phyloP scores from a whole-genome alignment of 2,888 invertebrate genomes.

The Mimas tiliae region DNA sequence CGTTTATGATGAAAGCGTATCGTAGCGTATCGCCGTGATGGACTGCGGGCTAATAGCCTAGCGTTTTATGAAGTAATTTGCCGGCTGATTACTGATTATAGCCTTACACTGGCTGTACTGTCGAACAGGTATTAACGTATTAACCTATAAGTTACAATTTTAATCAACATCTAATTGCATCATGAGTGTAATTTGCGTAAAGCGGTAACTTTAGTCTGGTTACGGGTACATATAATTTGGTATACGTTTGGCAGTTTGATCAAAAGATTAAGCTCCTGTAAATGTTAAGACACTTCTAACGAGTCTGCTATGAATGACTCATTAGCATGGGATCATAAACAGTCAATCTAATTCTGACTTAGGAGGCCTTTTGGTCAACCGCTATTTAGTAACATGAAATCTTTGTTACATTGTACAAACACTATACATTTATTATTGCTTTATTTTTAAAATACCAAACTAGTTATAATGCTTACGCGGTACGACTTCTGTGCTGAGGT shows the following conservation, averaged over 20 bases:
- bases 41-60: background rate
- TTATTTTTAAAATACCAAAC: no score
- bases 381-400: background rate
- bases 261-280: slow-evolving; percentile 17
- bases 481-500: no score
- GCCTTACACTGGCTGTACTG: background rate
- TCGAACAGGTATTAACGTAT: background rate
- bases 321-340: slow-evolving; percentile 72
- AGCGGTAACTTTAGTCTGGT: background rate
- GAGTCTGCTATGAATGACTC: slow-evolving; percentile 66
- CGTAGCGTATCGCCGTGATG: slow-evolving; percentile 31
- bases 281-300: slow-evolving; percentile 72
- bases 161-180: background rate
- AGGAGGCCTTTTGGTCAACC: slow-evolving; percentile 40
- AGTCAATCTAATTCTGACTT: slow-evolving; percentile 44
- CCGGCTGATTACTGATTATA: background rate
- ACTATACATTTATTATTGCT: no score
- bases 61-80: background rate
- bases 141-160: background rate
- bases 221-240: background rate
- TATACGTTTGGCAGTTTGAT: background rate
- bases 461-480: no score
- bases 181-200: background rate
- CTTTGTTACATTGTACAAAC: no score
- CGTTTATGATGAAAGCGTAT: slow-evolving; percentile 34